These are phyloP conservation scores for Orcinus orca DNA, from an alignment of 2,113 vertebrate species.

Conservation along the genomic window DNA sequence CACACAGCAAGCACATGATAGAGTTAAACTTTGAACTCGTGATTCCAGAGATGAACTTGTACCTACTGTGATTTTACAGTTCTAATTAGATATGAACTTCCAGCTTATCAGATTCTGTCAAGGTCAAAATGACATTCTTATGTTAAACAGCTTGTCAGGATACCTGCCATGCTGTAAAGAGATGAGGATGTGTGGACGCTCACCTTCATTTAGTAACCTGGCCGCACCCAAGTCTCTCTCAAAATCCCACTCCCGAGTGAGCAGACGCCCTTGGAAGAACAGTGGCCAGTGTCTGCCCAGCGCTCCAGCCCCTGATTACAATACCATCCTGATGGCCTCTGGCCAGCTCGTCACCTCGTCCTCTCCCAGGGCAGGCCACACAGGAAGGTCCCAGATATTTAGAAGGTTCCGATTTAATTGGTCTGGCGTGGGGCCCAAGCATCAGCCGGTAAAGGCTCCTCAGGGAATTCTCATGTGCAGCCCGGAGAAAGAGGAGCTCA, in stretches of 20 bases:
- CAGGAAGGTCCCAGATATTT: not conserved
- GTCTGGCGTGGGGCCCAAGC: constrained; percentile 23
- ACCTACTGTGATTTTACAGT: not conserved
- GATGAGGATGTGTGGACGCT: not conserved
- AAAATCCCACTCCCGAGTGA: not conserved
- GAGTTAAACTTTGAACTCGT: not conserved
- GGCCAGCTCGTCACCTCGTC: not conserved
- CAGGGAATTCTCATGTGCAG: not conserved
- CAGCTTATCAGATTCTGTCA: too few relatives aligned
- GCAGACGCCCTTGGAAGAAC: not conserved
- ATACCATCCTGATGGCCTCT: not conserved
- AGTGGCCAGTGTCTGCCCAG: not conserved
- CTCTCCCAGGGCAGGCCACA: not conserved
- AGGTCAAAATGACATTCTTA: not conserved
- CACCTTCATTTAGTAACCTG: not conserved
- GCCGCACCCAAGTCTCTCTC: not conserved
- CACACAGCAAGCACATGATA: not conserved
- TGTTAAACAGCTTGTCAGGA: not conserved
- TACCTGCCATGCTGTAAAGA: too few relatives aligned
- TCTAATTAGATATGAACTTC: not conserved
- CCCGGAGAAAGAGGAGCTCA: not conserved
- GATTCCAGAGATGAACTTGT: not conserved
- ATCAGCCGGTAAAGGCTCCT: not conserved
- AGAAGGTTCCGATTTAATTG: constrained; percentile 59
- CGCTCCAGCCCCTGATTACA: not conserved